Evolutionary conservation across 2,888 invertebrate genomes (phyloP).

Genomic region (Liopterus haemorrhoidalis): DNA sequence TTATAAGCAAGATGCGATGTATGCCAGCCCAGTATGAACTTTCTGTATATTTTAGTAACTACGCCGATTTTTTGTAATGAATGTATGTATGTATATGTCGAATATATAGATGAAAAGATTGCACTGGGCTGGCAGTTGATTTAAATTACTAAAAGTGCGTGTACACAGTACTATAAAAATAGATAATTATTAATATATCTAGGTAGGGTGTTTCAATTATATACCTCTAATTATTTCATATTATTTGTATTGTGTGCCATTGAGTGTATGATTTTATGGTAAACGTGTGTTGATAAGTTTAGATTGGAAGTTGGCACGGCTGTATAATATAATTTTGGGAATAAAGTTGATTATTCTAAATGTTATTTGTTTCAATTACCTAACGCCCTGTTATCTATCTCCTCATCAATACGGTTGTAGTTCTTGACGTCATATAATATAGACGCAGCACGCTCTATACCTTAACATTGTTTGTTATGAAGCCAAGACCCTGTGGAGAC

Average conservation of each 20-base stretch:
- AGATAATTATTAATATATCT: conserved; percentile 10
- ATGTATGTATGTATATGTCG: neutral
- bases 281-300: conserved; percentile 3
- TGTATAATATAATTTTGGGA: conserved; percentile 22
- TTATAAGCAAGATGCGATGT: conserved; percentile 21
- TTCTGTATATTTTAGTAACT: conserved; percentile 20
- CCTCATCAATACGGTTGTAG: too few relatives aligned
- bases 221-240: conserved; percentile 11
- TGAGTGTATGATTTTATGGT: conserved; percentile 14
- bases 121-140: conserved; percentile 26
- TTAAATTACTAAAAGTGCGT: conserved; percentile 23
- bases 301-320: conserved; percentile 17
- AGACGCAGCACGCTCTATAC: too few relatives aligned
- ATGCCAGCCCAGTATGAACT: conserved; percentile 27
- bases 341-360: conserved; percentile 21
- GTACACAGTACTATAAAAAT: conserved; percentile 24
- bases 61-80: neutral
- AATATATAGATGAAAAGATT: conserved; percentile 15
- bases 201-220: conserved; percentile 15
- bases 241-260: conserved; percentile 18
- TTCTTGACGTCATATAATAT: too few relatives aligned
- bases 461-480: too few relatives aligned
- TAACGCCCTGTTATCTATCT: too few relatives aligned
- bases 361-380: neutral
- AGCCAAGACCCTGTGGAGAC: too few relatives aligned